Base-by-base conservation (phyloP, 2,888 invertebrate genomes). In the Strigamia transsilvanica region DNA sequence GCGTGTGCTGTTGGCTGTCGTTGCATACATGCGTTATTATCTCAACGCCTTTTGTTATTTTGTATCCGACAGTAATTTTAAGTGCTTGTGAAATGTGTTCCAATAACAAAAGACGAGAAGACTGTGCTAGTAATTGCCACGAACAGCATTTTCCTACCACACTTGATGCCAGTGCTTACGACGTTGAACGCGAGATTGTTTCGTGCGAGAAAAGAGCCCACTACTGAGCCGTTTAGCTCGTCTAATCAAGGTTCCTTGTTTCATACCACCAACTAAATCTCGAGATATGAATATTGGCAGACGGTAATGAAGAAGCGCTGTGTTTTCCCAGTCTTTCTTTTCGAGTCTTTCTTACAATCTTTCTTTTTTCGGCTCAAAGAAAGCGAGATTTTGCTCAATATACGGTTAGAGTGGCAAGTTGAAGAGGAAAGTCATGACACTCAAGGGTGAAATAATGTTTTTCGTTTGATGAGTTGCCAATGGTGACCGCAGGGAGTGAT, bases 381-480 rank as follows among this genome's bases (percentile, higher is more conserved):
- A 27, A 13, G 61, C 18, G 61, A 23, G 27, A 12, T 13, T n/a
- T 66, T 66, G 27, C 27, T 23, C 27, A 66, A 27, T 27, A 27
- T 27, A 27, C 21, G 66, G 66, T 66, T 66, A 66, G 27, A 66
- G 66, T 66, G 27, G 66, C 66, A 66, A 66, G 66, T 66, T 66
- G 66, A 23, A 27, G 66, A 27, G 27, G 66, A 27, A 66, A 66
- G 66, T 66, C 66, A 66, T 66, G 66, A 66, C 66, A 66, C 66
- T 66, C 66, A 66, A 66, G 66, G 66, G 66, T 66, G 66, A 66
- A 66, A 66, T 66, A 66, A 66, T 66, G 66, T 66, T 66, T 66
- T 66, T 66, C 66, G 66, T 66, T 66, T 66, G 66, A 66, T 66
- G 66, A 66, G 66, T 66, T 66, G 66, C 66, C 66, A 66, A 66